Evolutionary conservation across 2,113 vertebrate species (phyloP).

Genomic region (Psittacus erithacus): DNA sequence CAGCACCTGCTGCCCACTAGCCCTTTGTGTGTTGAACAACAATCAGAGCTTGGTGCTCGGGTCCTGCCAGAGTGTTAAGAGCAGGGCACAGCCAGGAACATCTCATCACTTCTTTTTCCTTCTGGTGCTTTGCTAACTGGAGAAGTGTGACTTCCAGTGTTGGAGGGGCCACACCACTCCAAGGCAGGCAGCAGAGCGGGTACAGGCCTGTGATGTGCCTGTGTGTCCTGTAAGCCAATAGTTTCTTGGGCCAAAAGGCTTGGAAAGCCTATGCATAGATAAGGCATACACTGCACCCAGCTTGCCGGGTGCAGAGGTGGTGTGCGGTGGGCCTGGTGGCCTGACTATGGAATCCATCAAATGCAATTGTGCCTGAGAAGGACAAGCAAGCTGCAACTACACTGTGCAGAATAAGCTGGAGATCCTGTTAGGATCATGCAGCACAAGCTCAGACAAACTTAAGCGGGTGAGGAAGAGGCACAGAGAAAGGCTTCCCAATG

Average conservation of each 20-base stretch:
- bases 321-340: accelerated
- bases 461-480: not conserved
- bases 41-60: accelerated
- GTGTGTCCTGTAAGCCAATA: not conserved
- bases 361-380: not conserved
- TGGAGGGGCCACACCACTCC: not conserved
- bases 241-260: not conserved
- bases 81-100: not conserved
- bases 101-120: not conserved
- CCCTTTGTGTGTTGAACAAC: not conserved
- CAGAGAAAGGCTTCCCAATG: not conserved
- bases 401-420: not conserved
- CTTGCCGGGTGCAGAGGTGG: too few species aligned
- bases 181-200: not conserved
- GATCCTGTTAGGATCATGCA: not conserved
- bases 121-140: not conserved
- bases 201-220: accelerated
- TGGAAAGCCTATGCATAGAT: accelerated
- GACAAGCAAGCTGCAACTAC: not conserved
- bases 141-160: accelerated
- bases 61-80: not conserved
- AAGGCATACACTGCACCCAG: not conserved
- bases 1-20: not conserved
- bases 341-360: accelerated
- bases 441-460: not conserved